Conservation (phyloP, 2,888 invertebrate genomes). For the Harpagoxenus sublaevis region DNA sequence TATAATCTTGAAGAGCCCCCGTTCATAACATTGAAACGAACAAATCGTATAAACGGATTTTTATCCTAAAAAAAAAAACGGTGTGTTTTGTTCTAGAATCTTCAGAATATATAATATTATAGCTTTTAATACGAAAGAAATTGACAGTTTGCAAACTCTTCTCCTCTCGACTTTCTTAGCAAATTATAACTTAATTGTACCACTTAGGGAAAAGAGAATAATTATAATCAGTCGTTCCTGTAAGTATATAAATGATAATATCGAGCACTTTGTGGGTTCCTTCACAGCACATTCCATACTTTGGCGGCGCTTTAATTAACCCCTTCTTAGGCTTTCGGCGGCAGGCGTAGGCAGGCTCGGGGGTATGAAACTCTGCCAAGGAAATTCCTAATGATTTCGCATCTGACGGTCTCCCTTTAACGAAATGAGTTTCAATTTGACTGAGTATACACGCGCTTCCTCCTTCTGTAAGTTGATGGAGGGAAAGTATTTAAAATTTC, state of each 20-base stretch:
- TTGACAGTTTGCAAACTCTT: background rate
- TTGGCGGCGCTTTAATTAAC: slow-evolving; percentile 74
- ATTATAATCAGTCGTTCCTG: background rate
- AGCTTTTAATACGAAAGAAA: background rate
- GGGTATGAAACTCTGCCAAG: slow-evolving; percentile 53
- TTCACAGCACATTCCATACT: slow-evolving; percentile 58
- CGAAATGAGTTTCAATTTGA: slow-evolving; percentile 73
- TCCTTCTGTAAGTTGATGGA: background rate
- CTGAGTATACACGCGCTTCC: slow-evolving; percentile 33
- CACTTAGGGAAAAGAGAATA: background rate
- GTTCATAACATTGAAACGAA: background rate
- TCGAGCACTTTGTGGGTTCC: background rate
- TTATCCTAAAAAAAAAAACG: background rate
- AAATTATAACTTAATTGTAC: background rate
- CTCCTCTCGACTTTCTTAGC: background rate
- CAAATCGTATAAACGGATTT: background rate
- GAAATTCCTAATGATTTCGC: slow-evolving; percentile 57
- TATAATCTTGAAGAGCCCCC: background rate
- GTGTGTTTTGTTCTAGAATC: background rate
- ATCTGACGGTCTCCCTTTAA: slow-evolving; percentile 66
- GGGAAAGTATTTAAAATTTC: slow-evolving; percentile 39
- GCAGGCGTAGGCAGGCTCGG: slow-evolving; percentile 48
- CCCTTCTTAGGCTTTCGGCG: slow-evolving; percentile 45
- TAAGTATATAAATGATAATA: slow-evolving; percentile 25
- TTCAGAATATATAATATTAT: background rate